Evolutionary conservation across 2,888 invertebrate species (phyloP), one percentile per base, ranked within the genome.

Genomic region (Kuschelorhynchus macadamiae): DNA sequence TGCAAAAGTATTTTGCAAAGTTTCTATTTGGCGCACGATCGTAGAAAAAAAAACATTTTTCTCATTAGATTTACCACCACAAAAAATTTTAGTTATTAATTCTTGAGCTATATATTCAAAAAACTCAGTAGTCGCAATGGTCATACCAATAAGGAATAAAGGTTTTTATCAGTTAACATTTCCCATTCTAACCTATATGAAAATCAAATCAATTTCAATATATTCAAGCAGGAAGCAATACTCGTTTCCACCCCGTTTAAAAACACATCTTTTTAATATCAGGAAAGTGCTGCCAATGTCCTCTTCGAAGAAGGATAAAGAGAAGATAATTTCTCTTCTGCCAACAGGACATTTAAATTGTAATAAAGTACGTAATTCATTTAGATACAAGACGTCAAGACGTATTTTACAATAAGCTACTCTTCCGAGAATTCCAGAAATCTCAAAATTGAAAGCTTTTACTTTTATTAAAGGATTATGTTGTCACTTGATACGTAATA

Each of bases 381-480:
- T 62, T 11, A 33, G 62, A 53, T 55, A 56, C 47, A 21, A 20
- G 39, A 63, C 42, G 16, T 14, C 39, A 39, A 25, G 17, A 21
- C 59, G 67, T 61, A 62, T 67, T 56, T 67, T 55, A 56, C 53
- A 57, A 14, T 46, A 67, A 61, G 30, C 50, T 39, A 61, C 47
- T n/a, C n/a, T n/a, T 49, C n/a, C 16, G 56, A 39, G 62, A 55
- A 70, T 70, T 55, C 39, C 11, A 16, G 52, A 59, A 69, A 69
- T 65, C 52, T 67, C 36, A 42, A 61, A 65, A 60, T 65, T 52
- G 61, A 70, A 70, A 67, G 67, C 71, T 71, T 71, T 71, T 71
- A 71, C 64, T 67, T 67, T 68, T 71, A 71, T 71, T 71, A 64
- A 64, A 53, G 63, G 67, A 71, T 71, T 71, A 67, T 50, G 36